Evolutionary conservation across 2,888 invertebrate species (phyloP).

Genomic region (Melieria picta): DNA sequence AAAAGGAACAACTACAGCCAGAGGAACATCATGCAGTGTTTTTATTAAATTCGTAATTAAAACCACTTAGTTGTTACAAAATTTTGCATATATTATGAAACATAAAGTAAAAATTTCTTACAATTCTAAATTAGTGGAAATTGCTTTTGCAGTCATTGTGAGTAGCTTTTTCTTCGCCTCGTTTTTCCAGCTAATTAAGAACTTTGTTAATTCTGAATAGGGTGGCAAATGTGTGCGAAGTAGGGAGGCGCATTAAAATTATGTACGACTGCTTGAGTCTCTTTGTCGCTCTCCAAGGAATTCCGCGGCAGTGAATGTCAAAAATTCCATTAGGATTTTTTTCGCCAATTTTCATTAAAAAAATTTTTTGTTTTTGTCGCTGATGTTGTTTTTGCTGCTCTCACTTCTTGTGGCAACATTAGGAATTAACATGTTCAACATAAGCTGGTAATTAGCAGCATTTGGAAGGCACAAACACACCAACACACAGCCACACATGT

Average conservation of each 20-base stretch:
- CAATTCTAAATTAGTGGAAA: no score
- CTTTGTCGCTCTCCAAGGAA: no score
- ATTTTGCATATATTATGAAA: no score
- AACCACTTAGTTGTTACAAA: no score
- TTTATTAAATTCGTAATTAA: no score
- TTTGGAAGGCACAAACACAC: conserved; percentile 13
- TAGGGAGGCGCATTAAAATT: background rate
- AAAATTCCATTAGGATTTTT: conserved; percentile 31
- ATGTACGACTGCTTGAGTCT: background rate
- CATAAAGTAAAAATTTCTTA: no score
- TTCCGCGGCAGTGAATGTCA: background rate
- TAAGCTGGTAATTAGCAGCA: conserved; percentile 44
- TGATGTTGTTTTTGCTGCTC: background rate
- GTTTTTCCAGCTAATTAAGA: no score
- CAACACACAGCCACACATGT: conserved; percentile 2
- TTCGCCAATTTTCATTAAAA: background rate
- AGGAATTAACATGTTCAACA: conserved; percentile 37
- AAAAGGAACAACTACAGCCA: no score
- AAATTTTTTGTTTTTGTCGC: background rate
- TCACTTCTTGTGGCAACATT: conserved; percentile 23
- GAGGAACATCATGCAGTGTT: no score
- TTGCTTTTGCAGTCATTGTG: no score
- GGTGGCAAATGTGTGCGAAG: background rate
- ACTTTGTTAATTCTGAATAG: no score
- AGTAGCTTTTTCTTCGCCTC: no score